phyloP scores from a whole-genome alignment of 2,797 vertebrate species.

The Arnoldichthys spilopterus region DNA sequence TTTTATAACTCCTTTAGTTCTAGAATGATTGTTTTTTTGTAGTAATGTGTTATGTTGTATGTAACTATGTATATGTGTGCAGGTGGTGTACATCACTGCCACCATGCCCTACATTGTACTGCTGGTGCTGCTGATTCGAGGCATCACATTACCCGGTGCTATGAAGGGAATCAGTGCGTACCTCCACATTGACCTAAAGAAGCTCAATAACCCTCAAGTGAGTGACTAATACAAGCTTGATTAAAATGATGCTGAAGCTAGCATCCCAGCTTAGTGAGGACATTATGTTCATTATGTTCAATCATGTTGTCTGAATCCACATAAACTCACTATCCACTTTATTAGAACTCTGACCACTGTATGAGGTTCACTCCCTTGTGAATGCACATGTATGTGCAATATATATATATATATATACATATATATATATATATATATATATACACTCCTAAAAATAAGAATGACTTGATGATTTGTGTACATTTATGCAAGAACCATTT shows the following conservation, averaged over 20 bases:
- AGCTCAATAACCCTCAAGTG: constrained; percentile 91
- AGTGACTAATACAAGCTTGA: constrained; percentile 54
- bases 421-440: too few relatives aligned
- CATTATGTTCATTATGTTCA: neutral
- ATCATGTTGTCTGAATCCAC: too few relatives aligned
- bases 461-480: too few relatives aligned
- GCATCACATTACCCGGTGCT: constrained; percentile 92
- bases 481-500: too few relatives aligned
- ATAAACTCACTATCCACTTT: neutral
- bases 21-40: neutral
- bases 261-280: neutral
- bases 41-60: constrained; percentile 1
- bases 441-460: too few relatives aligned
- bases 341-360: neutral
- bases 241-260: neutral
- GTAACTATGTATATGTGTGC: constrained; percentile 52
- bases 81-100: constrained; percentile 99
- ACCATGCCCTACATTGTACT: constrained; percentile 96
- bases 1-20: too few relatives aligned
- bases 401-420: too few relatives aligned
- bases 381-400: too few relatives aligned
- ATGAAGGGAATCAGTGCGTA: constrained; percentile 92
- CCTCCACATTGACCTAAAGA: constrained; percentile 91
- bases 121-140: constrained; percentile 92
- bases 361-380: too few relatives aligned